Percentiles rank a stretch among this genome's conserved stretches.
These are phyloP conservation scores for Cephus nigrinus DNA, from an alignment of 2,888 invertebrate genomes.

Conservation along the genomic window DNA sequence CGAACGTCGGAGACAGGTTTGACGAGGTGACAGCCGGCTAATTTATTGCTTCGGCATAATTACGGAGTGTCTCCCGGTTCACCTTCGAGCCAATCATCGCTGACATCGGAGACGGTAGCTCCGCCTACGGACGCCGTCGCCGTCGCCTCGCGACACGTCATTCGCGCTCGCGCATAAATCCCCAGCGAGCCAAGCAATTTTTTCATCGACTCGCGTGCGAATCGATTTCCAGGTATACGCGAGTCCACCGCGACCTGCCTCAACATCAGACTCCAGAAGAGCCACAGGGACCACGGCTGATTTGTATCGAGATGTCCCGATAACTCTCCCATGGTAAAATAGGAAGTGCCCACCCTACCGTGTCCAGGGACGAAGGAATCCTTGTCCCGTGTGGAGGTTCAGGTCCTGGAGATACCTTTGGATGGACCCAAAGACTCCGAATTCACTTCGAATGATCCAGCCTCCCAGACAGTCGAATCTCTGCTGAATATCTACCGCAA, in stretches of 20 bases:
- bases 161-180: conserved; percentile 4
- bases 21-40: conserved; percentile 52
- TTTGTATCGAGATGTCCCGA: conserved; percentile 16
- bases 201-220: neutral
- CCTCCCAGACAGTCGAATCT: too few species aligned
- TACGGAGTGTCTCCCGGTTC: conserved; percentile 37
- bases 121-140: conserved; percentile 19
- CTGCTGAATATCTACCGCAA: too few species aligned
- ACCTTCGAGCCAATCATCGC: conserved; percentile 32
- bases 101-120: conserved; percentile 21
- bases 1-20: conserved; percentile 46
- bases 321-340: conserved; percentile 17
- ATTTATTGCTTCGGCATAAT: conserved; percentile 55
- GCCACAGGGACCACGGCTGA: conserved; percentile 6
- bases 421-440: neutral
- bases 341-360: conserved; percentile 7
- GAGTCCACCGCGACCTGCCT: too few species aligned
- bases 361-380: conserved; percentile 8
- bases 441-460: too few species aligned
- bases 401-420: neutral
- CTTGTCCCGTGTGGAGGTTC: neutral
- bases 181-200: neutral
- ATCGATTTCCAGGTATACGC: neutral
- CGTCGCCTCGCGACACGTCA: neutral
- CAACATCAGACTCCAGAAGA: neutral